Conservation (phyloP, 2,113 vertebrate genomes). For the Ginglymostoma cirratum region DNA sequence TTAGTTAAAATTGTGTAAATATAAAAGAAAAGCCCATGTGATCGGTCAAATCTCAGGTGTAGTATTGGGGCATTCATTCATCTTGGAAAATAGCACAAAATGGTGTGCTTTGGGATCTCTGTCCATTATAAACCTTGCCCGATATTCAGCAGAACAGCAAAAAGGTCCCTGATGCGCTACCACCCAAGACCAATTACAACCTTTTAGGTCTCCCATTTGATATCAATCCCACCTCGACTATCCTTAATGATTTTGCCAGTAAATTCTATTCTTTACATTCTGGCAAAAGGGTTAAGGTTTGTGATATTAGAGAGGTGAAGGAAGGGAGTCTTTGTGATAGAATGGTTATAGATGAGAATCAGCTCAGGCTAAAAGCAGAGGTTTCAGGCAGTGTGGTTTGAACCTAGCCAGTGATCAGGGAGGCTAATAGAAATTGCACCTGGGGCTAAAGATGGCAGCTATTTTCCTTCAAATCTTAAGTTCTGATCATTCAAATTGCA, state of each 20-base stretch:
- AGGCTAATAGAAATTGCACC: background rate
- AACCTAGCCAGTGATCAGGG: background rate
- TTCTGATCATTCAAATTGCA: background rate
- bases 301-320: background rate
- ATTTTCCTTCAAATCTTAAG: background rate
- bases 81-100: background rate
- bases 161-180: background rate
- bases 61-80: background rate
- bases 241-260: background rate
- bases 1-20: background rate
- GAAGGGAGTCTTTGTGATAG: background rate
- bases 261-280: background rate
- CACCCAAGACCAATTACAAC: background rate
- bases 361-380: background rate
- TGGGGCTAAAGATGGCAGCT: background rate
- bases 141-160: background rate
- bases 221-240: too few relatives aligned
- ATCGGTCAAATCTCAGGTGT: background rate
- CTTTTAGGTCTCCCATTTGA: background rate
- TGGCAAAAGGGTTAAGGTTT: background rate
- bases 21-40: background rate
- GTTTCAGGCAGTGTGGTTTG: background rate
- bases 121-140: background rate
- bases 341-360: background rate
- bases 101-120: too few relatives aligned